These are phyloP conservation scores for Orchestia grillus DNA, from an alignment of 1,140 invertebrate genomes.

Conservation along the genomic window DNA sequence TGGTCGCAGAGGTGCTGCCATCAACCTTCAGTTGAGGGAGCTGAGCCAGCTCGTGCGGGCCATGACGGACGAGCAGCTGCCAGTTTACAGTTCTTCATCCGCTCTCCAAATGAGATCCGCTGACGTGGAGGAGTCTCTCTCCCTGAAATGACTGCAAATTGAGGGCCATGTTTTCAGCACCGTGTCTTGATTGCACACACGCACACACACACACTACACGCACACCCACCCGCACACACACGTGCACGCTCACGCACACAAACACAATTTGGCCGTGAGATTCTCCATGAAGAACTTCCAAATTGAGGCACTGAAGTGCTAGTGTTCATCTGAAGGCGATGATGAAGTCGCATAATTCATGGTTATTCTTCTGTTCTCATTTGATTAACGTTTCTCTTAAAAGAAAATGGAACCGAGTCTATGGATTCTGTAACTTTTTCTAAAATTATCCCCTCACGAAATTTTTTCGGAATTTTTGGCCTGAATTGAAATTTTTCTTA, in stretches of 20 bases:
- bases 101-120: neutral
- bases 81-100: neutral
- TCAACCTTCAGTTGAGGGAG: neutral
- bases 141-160: neutral
- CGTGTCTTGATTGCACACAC: neutral
- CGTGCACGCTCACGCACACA: too few species aligned
- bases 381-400: neutral
- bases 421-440: neutral
- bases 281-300: neutral
- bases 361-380: neutral
- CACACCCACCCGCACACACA: too few species aligned
- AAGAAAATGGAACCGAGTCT: neutral
- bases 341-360: neutral
- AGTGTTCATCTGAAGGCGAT: neutral
- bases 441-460: neutral
- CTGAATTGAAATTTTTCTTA: neutral
- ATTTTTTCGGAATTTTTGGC: neutral
- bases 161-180: neutral
- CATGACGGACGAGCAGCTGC: neutral
- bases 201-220: too few species aligned
- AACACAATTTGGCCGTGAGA: neutral
- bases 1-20: neutral
- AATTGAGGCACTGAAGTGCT: neutral
- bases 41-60: neutral
- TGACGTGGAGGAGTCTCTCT: neutral